These are phyloP conservation scores for Ochropleura plecta DNA, from an alignment of 2,888 invertebrate species.

Conservation along the genomic window DNA sequence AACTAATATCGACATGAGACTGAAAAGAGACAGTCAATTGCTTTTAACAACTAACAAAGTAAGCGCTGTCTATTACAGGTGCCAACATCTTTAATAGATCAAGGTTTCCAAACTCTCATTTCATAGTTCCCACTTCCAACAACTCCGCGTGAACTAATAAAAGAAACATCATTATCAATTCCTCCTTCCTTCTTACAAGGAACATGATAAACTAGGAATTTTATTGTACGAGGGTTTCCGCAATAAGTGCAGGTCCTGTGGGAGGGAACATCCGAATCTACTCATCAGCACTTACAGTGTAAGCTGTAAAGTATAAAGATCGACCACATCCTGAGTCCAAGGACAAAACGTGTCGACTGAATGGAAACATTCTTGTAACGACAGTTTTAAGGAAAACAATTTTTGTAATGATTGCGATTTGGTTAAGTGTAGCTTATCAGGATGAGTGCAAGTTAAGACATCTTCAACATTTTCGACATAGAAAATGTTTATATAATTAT, in stretches of 20 bases:
- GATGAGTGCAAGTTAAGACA: not conserved
- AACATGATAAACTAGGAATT: slow-evolving; percentile 70
- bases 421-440: slow-evolving; percentile 15
- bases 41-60: not conserved
- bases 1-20: not conserved
- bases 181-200: slow-evolving; percentile 69
- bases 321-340: slow-evolving; percentile 85
- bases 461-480: no score
- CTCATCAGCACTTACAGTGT: slow-evolving; percentile 74
- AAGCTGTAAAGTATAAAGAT: slow-evolving; percentile 75
- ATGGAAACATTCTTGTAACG: slow-evolving; percentile 30
- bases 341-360: slow-evolving; percentile 70
- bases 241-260: slow-evolving; percentile 77
- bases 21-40: slow-evolving; percentile 11
- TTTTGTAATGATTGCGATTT: slow-evolving; percentile 21
- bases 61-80: not conserved
- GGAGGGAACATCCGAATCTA: slow-evolving; percentile 81
- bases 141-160: slow-evolving; percentile 62
- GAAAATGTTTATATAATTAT: no score
- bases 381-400: slow-evolving; percentile 31
- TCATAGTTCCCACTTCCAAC: slow-evolving; percentile 20
- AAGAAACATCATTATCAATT: slow-evolving; percentile 69
- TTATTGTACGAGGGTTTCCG: slow-evolving; percentile 82
- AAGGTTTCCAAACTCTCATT: slow-evolving; percentile 1
- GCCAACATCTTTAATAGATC: slow-evolving; percentile 16